Evolutionary conservation across 2,113 vertebrate genomes (phyloP).

Genomic region (Podiceps cristatus): DNA sequence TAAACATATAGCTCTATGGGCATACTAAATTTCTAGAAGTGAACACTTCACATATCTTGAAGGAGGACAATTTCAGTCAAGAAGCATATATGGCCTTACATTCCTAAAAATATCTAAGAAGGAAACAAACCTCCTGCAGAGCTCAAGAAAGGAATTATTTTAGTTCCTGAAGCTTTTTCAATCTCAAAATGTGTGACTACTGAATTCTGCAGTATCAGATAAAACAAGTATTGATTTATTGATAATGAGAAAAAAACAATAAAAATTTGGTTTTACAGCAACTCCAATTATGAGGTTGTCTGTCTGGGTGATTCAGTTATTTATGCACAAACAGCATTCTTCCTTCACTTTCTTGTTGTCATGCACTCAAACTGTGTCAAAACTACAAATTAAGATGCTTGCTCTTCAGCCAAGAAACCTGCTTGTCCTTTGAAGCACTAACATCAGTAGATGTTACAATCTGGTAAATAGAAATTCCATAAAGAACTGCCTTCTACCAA

Average conservation of each 20-base stretch:
- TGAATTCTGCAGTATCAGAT: background rate
- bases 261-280: background rate
- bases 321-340: background rate
- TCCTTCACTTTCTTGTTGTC: background rate
- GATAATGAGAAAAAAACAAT: background rate
- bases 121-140: background rate
- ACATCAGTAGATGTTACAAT: background rate
- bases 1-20: background rate
- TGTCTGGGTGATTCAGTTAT: background rate
- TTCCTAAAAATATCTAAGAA: background rate
- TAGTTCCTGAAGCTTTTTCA: background rate
- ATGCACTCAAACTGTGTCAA: background rate
- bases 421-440: background rate
- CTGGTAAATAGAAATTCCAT: background rate
- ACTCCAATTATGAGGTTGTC: background rate
- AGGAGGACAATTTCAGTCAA: background rate
- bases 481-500: background rate
- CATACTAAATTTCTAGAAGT: background rate
- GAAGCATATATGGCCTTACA: background rate
- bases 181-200: background rate
- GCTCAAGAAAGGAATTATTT: background rate
- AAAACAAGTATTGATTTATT: background rate
- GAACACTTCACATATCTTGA: background rate
- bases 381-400: conserved; percentile 12
- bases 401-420: background rate